These are phyloP conservation scores for Ophion costatus DNA, from an alignment of 2,888 invertebrate species.

Conservation along the genomic window DNA sequence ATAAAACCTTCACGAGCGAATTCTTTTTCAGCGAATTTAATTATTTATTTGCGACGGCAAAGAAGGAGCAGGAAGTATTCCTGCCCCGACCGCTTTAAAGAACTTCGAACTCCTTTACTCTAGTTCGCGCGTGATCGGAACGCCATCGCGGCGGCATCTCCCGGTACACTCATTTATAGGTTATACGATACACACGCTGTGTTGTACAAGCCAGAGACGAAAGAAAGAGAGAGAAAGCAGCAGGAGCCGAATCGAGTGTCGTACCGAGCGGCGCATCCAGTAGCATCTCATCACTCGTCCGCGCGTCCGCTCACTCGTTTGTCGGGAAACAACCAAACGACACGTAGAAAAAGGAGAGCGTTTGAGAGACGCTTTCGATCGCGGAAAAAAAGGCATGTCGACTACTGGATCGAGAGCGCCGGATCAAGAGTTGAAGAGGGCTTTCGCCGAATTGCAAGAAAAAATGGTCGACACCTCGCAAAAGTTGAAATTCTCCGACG, in stretches of 20 bases:
- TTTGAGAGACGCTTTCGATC: neutral
- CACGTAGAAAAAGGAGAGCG: no score
- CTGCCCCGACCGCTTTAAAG: no score
- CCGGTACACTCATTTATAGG: neutral
- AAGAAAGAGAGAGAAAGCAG: neutral
- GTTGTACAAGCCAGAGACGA: no score
- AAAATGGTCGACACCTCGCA: constrained; percentile 93
- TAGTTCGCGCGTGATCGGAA: neutral
- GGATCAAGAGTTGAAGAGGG: constrained; percentile 88
- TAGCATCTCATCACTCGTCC: neutral
- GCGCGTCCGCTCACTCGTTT: no score
- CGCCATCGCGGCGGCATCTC: neutral
- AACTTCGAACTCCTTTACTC: no score
- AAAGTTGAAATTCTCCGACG: constrained; percentile 91
- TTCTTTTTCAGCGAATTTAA: no score
- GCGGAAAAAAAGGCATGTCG: neutral
- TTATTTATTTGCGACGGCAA: no score
- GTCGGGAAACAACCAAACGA: no score
- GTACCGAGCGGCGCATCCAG: neutral
- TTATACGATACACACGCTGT: neutral
- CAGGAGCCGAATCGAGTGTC: no score
- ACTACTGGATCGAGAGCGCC: constrained; percentile 80
- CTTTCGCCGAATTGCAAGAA: constrained; percentile 92
- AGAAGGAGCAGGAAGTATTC: no score
- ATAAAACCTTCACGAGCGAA: no score